phyloP scores from a whole-genome alignment of 2,797 vertebrate genomes.

The Eulemur coronatus region DNA sequence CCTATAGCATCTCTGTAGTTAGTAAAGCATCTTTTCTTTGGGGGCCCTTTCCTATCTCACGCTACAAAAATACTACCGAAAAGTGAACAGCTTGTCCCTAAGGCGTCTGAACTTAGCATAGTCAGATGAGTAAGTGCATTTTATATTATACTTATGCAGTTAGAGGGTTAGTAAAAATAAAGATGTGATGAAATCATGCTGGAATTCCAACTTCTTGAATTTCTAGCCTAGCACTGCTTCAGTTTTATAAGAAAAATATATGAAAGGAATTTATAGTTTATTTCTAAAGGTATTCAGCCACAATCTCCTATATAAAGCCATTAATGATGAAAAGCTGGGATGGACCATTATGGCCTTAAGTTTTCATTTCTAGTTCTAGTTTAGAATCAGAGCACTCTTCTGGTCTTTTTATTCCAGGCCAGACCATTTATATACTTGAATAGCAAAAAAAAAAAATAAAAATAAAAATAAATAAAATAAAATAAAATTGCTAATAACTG shows the following conservation, averaged over 20 bases:
- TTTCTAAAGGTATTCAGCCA: background rate
- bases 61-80: conserved; percentile 16
- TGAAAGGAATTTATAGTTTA: background rate
- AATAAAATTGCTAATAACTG: background rate
- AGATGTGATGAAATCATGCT: background rate
- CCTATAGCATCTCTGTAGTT: background rate
- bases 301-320: background rate
- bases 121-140: background rate
- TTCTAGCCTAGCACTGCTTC: background rate
- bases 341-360: background rate
- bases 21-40: background rate
- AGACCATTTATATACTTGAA: background rate
- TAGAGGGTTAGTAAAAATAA: conserved; percentile 40
- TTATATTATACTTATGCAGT: background rate
- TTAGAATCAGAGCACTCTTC: background rate
- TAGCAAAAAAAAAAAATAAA: background rate
- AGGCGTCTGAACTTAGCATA: conserved; percentile 42
- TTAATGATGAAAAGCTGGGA: background rate
- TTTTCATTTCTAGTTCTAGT: background rate
- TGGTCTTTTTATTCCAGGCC: background rate
- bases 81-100: background rate
- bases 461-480: no score
- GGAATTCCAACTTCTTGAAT: conserved; percentile 35
- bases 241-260: conserved; percentile 12
- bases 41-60: background rate